Percentiles rank a stretch among this genome's conserved stretches.
Evolutionary conservation across 2,113 vertebrate genomes (phyloP).

Genomic region (Corythaixoides concolor): DNA sequence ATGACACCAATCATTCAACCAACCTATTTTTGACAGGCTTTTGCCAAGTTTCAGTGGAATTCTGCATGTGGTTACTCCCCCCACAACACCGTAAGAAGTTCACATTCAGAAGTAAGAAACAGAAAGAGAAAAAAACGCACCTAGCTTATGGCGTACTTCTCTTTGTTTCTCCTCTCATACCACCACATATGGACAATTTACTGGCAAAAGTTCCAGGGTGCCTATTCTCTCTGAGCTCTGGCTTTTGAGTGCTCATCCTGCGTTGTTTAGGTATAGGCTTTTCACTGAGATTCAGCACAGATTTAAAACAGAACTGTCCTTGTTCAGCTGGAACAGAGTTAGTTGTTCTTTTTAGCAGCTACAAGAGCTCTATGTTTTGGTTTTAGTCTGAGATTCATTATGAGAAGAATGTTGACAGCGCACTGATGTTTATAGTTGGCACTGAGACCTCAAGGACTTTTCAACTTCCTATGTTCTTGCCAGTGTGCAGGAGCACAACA

Average conservation of each 20-base stretch:
- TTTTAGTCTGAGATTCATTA: no score
- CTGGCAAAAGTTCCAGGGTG: background rate
- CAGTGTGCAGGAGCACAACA: no score
- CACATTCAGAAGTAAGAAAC: background rate
- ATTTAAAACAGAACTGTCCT: background rate
- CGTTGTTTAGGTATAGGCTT: background rate
- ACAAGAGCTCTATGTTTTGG: no score
- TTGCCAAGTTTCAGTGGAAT: background rate
- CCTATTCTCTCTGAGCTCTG: background rate
- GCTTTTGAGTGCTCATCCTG: background rate
- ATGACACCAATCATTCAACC: background rate
- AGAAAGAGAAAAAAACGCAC: accelerated
- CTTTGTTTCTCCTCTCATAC: background rate
- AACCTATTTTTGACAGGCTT: background rate
- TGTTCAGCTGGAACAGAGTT: no score
- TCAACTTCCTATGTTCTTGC: no score
- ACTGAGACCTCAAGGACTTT: no score
- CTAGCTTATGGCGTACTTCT: background rate
- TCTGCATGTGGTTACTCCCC: background rate
- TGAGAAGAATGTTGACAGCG: no score
- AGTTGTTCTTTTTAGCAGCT: no score
- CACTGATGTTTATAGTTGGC: no score
- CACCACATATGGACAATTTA: accelerated
- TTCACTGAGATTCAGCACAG: background rate
- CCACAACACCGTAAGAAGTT: background rate